A percentile compares a stretch with the other conserved stretches of the same genome.
Evolutionary conservation across 2,888 invertebrate species (phyloP).

Genomic region (Rhagophthalmus giganteus): DNA sequence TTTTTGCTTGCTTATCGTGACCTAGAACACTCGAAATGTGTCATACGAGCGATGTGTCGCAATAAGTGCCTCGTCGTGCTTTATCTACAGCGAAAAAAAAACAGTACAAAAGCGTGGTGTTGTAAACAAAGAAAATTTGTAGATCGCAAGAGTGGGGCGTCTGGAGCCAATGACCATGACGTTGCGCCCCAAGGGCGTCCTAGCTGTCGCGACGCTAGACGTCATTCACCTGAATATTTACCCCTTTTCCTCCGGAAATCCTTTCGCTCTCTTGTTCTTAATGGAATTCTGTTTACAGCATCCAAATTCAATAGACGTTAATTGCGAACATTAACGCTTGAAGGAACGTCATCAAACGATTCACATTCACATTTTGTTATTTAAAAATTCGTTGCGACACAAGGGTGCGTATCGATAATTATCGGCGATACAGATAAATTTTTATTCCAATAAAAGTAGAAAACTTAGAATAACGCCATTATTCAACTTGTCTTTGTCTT

Average conservation of each 20-base stretch:
- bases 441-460: too few relatives aligned
- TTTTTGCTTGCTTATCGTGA: too few relatives aligned
- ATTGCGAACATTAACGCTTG: too few relatives aligned
- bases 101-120: conserved; percentile 29
- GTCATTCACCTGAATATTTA: conserved; percentile 44
- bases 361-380: background rate
- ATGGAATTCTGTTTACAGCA: background rate
- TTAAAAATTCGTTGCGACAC: too few relatives aligned
- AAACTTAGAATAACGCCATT: too few relatives aligned
- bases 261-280: background rate
- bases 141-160: conserved; percentile 17
- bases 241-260: conserved; percentile 9
- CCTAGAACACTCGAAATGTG: background rate
- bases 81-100: conserved; percentile 7
- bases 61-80: conserved; percentile 1
- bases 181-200: conserved; percentile 45
- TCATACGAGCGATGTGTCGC: too few relatives aligned
- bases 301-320: background rate
- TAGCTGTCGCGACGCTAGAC: conserved; percentile 45
- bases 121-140: conserved; percentile 22
- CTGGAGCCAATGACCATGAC: conserved; percentile 44
- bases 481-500: too few relatives aligned
- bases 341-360: too few relatives aligned
- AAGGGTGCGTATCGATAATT: too few relatives aligned
- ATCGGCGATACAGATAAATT: too few relatives aligned